These are phyloP conservation scores for Acheta domesticus DNA, from an alignment of 2,888 invertebrate species.

Conservation along the genomic window DNA sequence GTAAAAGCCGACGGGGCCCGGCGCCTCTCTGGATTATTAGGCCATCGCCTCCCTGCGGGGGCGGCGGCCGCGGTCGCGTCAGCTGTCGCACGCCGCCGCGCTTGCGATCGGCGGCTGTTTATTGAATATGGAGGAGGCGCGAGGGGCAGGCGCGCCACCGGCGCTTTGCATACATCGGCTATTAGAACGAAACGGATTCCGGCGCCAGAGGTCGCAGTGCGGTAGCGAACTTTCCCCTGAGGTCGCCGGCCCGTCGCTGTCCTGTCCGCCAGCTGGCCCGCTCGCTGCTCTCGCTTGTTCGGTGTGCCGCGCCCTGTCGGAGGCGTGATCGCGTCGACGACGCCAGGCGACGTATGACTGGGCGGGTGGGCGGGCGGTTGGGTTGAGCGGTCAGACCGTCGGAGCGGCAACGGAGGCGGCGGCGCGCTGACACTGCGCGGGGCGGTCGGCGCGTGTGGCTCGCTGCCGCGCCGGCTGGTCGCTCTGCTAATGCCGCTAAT, in stretches of 20 bases:
- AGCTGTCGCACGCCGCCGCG: neutral
- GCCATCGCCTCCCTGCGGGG: constrained; percentile 18
- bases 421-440: too few species aligned
- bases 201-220: neutral
- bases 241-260: too few species aligned
- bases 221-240: neutral
- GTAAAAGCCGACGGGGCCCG: neutral
- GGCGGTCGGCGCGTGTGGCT: too few species aligned
- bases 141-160: neutral
- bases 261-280: too few species aligned
- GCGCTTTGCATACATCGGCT: constrained; percentile 10
- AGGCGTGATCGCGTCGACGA: too few species aligned
- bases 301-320: too few species aligned
- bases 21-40: constrained; percentile 6
- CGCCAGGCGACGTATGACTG: too few species aligned
- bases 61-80: neutral
- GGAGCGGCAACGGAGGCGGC: too few species aligned
- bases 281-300: too few species aligned
- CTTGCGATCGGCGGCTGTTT: neutral
- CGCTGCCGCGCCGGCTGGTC: too few species aligned
- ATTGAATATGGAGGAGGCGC: neutral
- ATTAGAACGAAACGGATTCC: neutral
- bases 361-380: too few species aligned
- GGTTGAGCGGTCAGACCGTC: too few species aligned
- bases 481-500: neutral